Evolutionary conservation across 35 echinoderm and acorn worm species (phyloP), one percentile per base, ranked within the genome.

Genomic region (Anneissia japonica): DNA sequence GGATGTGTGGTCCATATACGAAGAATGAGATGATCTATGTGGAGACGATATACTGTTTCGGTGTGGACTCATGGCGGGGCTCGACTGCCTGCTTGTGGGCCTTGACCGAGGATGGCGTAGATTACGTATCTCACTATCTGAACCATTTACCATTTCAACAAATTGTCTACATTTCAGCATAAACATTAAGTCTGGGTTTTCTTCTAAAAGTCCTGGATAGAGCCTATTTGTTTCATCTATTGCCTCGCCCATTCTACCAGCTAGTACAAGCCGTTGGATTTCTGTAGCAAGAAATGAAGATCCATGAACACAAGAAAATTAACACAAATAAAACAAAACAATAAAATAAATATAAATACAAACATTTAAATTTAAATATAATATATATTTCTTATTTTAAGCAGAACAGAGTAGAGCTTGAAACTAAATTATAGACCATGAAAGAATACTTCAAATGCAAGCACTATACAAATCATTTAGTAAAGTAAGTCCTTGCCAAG

Each of bases 151-250:
- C 89, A 99, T 99, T 92, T 99, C 96, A 38, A 99, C 92, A 99
- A 99, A 99, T 85, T 99, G 96, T 80, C 96, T 86, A 84, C 92
- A 93, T 86, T 94, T 99, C 86, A 99, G 96, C 96, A 94, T 99
- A 77, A 99, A 99, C 85, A 94, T 87, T 75, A 99, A 82, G 84
- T 99, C 86, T 38, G 88, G 86, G 41, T 94, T 93, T 30, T 86
- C 78, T 92, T 99, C 92, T 84, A 99, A 76, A 84, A 99, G 84
- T 74, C 80, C 92, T 51, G 92, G 92, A 73, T 99, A 99, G 72
- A 94, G 92, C 90, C 89, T 90, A 46, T 99, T 89, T 83, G 96
- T 94, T 23, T 92, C 94, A 26, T 94, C 89, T 79, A 99, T 99
- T 84, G 92, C 96, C 76, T 99, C 96, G 14, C 96, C 92, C 96